Conservation (phyloP, 2,888 invertebrate genomes). For the Leucophora obtusa region DNA sequence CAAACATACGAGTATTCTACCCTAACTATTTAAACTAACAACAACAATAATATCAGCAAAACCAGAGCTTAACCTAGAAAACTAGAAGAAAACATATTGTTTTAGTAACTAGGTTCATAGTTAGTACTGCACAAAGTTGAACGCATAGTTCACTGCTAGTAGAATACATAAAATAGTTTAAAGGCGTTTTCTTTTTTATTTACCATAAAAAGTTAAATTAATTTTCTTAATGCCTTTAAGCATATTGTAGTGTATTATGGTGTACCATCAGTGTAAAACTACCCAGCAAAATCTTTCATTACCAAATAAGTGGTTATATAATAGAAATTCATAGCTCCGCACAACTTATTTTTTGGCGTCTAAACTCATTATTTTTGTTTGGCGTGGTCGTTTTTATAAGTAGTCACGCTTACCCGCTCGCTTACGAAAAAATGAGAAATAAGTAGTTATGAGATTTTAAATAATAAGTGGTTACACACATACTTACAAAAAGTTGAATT, state of each 20-base stretch:
- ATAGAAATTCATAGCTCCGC: too few species aligned
- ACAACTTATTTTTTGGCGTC: too few species aligned
- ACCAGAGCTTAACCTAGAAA: slow-evolving; percentile 60
- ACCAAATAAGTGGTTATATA: too few species aligned
- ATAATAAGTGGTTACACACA: too few species aligned
- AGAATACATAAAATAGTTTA: slow-evolving; percentile 4
- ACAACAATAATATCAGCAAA: slow-evolving; percentile 13
- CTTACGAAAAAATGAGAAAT: too few species aligned
- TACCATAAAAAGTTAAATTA: slow-evolving; percentile 57
- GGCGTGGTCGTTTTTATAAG: too few species aligned
- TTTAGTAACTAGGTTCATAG: slow-evolving; percentile 41
- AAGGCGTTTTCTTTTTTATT: slow-evolving; percentile 7
- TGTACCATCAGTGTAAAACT: not conserved
- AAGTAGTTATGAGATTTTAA: too few species aligned
- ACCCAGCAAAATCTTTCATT: too few species aligned
- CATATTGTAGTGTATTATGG: slow-evolving; percentile 13
- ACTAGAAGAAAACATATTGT: slow-evolving; percentile 34
- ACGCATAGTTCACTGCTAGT: not conserved
- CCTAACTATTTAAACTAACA: slow-evolving; percentile 11
- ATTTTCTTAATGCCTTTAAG: slow-evolving; percentile 57
- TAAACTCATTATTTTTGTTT: too few species aligned
- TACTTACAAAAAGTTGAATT: too few species aligned
- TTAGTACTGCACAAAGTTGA: not conserved
- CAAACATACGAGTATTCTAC: not conserved
- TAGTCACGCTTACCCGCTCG: too few species aligned